Conservation (phyloP, 2,888 invertebrate genomes). For the Pollenia griseotomentosa region DNA sequence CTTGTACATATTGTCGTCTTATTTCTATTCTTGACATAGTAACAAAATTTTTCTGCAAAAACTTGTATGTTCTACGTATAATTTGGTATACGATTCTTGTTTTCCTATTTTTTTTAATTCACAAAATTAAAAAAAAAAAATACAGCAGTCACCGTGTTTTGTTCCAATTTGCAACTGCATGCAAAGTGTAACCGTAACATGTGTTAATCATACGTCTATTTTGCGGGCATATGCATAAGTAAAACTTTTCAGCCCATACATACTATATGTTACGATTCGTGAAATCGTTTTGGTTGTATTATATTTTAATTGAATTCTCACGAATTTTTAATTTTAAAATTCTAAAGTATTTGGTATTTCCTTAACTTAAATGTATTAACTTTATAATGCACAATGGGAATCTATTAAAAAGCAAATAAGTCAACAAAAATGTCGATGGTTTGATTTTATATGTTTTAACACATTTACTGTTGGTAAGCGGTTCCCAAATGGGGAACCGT, state of each 20-base stretch:
- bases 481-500: too few species aligned
- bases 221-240: constrained; percentile 11
- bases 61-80: constrained; percentile 1
- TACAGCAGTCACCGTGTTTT: constrained; percentile 18
- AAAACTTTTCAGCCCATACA: background rate
- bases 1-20: constrained; percentile 16
- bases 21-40: constrained; percentile 72
- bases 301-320: constrained; percentile 28
- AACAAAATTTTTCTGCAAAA: constrained; percentile 58
- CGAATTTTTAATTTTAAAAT: constrained; percentile 2
- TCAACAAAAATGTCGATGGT: too few species aligned
- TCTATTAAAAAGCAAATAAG: too few species aligned
- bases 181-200: constrained; percentile 59
- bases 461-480: too few species aligned
- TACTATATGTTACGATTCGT: background rate
- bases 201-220: constrained; percentile 61
- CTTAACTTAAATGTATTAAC: too few species aligned
- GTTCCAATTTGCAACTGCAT: constrained; percentile 63
- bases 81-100: constrained; percentile 1
- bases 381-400: too few species aligned
- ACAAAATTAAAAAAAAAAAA: constrained; percentile 23
- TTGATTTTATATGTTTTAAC: too few species aligned
- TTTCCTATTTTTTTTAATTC: constrained; percentile 2
- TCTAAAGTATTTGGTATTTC: background rate
- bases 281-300: too few species aligned